Base-by-base conservation (phyloP, 2,113 vertebrate genomes). In the Gorsachius goisagi region DNA sequence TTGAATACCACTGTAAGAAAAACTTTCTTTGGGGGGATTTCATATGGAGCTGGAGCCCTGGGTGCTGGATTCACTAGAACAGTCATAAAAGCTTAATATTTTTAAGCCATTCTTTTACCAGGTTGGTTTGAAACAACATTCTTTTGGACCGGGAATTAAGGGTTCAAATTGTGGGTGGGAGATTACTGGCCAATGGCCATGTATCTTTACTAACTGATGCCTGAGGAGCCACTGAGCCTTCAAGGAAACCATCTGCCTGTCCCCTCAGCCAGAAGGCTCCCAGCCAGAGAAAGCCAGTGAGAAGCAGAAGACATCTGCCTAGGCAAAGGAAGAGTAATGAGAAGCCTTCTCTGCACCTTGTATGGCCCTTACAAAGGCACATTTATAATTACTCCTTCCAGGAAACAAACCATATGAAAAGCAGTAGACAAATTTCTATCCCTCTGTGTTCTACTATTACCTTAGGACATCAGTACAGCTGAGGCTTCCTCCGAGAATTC, bases 231-330 rank as follows among this genome's bases (percentile, higher is more conserved):
- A 37, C 83, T 12, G 64, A 94, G 90, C 86, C 95, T 91, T 50
- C 90, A 41, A 85, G 86, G 62, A 85, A 89, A 16, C 83, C 89
- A 93, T 95, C 86, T 97, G 94, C 95, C 86, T 49, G 73, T 69
- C 20, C 60, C 55, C 62, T 59, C 47, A 30, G 90, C 85, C 96
- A 94, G 49, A 11, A 63, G 82, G n/a, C 58, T 59, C 66, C 45
- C 18, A 89, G 90, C 85, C 95, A 96, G 75, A 35, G 75, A 9
- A 75, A 73, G 50, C 1, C 78, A 44, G 68, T 0, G 58, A 95
- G 90, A 52, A 78, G 71, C 63, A 93, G 68, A 58, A 75, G 88
- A 56, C 64, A 84, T 37, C 56, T 93, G 85, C 68, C 90, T 59
- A 9, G 21, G 73, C 60, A 62, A n/a, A 68, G 55, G 1, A 66